Evolutionary conservation across 2,797 vertebrate species (phyloP).

Genomic region (Tympanoctomys barrerae): DNA sequence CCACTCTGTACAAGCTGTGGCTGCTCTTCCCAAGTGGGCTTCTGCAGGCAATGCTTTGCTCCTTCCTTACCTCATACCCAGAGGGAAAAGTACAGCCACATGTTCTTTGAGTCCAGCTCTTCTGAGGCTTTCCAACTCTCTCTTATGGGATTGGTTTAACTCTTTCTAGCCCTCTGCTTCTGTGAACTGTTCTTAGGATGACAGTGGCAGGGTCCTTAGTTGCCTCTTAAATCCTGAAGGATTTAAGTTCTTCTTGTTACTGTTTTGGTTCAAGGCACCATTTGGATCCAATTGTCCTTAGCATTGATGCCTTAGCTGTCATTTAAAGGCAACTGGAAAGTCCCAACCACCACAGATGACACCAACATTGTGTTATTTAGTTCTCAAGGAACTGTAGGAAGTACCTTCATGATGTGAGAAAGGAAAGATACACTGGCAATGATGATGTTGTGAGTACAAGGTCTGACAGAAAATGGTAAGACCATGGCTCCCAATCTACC

Average conservation of each 20-base stretch:
- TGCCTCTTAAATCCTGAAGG: background rate
- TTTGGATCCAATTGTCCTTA: background rate
- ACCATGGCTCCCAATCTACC: background rate
- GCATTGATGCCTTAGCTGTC: background rate
- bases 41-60: background rate
- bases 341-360: background rate
- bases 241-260: background rate
- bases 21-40: background rate
- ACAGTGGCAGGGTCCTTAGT: background rate
- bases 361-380: background rate
- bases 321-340: background rate
- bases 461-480: background rate
- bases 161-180: background rate
- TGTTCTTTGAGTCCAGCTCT: background rate
- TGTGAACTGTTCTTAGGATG: background rate
- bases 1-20: accelerated
- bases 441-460: background rate
- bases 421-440: background rate
- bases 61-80: background rate
- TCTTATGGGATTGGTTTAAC: background rate
- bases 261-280: background rate
- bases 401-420: background rate
- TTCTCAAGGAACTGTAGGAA: background rate
- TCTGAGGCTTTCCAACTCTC: no score
- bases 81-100: background rate